These are phyloP conservation scores for Heliconius cydno DNA, from an alignment of 2,888 invertebrate species.

Conservation along the genomic window DNA sequence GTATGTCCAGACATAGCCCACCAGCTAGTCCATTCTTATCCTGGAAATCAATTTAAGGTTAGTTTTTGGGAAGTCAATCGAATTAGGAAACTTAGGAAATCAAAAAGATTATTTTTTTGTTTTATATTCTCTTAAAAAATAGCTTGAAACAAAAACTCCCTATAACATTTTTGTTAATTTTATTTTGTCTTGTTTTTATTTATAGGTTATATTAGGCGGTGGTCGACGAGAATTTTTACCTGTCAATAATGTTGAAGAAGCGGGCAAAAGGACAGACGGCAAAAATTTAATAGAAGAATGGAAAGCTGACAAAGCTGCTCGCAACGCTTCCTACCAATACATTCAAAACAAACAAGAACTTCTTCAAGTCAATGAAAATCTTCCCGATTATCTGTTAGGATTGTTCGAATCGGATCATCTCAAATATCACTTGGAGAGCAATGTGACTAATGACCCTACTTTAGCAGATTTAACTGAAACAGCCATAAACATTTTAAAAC, in stretches of 20 bases:
- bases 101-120: neutral
- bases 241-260: constrained; percentile 71
- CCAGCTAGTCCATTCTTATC: constrained; percentile 85
- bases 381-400: constrained; percentile 85
- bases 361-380: constrained; percentile 60
- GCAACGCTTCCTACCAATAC: constrained; percentile 69
- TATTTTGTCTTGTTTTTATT: constrained; percentile 7
- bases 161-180: neutral
- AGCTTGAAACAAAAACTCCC: neutral
- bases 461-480: constrained; percentile 69
- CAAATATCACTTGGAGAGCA: constrained; percentile 85
- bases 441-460: constrained; percentile 53
- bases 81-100: neutral
- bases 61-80: neutral
- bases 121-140: too few species aligned
- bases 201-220: constrained; percentile 87
- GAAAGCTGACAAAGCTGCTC: constrained; percentile 73
- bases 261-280: constrained; percentile 81
- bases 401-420: constrained; percentile 85
- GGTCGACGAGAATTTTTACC: constrained; percentile 86
- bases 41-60: constrained; percentile 87
- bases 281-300: constrained; percentile 87
- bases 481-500: constrained; percentile 86
- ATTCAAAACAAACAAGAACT: constrained; percentile 85
- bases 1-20: constrained; percentile 87